phyloP scores from a whole-genome alignment of 2,797 vertebrate genomes.

The Buceros bicornis region DNA sequence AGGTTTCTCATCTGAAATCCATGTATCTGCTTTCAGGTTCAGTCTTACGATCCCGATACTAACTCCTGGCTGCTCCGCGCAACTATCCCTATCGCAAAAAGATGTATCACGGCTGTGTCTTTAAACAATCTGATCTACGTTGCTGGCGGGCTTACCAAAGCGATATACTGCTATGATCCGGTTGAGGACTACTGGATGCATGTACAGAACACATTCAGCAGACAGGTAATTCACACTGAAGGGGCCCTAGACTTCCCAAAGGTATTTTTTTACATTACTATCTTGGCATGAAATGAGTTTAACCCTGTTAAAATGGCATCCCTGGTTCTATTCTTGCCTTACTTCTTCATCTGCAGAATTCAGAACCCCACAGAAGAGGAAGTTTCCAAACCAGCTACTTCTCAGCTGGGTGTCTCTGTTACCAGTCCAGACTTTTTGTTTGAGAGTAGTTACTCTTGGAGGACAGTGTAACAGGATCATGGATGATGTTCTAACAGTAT shows the following conservation, averaged over 20 bases:
- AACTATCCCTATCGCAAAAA: slow-evolving; percentile 94
- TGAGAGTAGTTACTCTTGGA: neutral
- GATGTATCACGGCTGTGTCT: slow-evolving; percentile 96
- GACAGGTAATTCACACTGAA: slow-evolving; percentile 86
- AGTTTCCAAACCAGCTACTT: neutral
- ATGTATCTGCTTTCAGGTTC: slow-evolving; percentile 85
- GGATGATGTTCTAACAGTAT: neutral
- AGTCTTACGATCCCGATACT: slow-evolving; percentile 94
- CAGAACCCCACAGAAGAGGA: neutral
- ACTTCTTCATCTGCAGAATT: neutral
- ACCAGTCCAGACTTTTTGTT: neutral
- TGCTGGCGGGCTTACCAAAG: slow-evolving; percentile 94
- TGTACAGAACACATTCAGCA: slow-evolving; percentile 93
- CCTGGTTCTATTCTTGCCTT: neutral
- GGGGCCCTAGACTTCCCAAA: neutral
- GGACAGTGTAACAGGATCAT: neutral
- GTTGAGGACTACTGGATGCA: slow-evolving; percentile 96
- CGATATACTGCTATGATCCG: slow-evolving; percentile 96
- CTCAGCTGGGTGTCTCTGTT: neutral
- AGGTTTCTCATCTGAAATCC: slow-evolving; percentile 3
- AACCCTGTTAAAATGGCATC: neutral
- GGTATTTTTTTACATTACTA: neutral
- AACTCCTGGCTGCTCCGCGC: slow-evolving; percentile 92
- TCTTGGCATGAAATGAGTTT: neutral
- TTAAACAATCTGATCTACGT: slow-evolving; percentile 96